Conservation (phyloP, 2,113 vertebrate genomes). For the Aldabrachelys gigantea region DNA sequence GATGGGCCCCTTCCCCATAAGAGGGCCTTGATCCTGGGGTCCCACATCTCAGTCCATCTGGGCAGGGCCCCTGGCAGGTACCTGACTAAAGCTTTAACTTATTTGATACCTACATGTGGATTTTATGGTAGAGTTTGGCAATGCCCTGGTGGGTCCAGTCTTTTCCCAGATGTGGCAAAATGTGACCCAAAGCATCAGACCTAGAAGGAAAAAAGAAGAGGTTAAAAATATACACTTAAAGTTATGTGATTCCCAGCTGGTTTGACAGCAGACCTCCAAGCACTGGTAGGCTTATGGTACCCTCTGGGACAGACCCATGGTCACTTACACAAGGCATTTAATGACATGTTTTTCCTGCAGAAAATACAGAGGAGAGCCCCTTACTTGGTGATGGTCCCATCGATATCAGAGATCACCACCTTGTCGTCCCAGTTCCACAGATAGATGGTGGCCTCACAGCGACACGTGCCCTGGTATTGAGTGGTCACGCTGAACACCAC, state of each 20-base stretch:
- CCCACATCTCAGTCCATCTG: background rate
- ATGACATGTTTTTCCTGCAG: rapidly evolving
- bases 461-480: slow-evolving; percentile 95
- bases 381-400: slow-evolving; percentile 97
- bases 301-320: background rate
- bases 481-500: slow-evolving; percentile 95
- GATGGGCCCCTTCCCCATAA: background rate
- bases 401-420: slow-evolving; percentile 95
- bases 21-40: background rate
- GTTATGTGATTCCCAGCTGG: background rate
- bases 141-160: slow-evolving; percentile 97
- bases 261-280: rapidly evolving
- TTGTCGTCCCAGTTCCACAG: slow-evolving; percentile 94
- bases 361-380: background rate
- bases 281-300: rapidly evolving
- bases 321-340: background rate
- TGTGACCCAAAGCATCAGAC: slow-evolving; percentile 94
- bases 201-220: slow-evolving; percentile 71
- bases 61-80: background rate
- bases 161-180: slow-evolving; percentile 94
- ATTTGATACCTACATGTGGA: slow-evolving; percentile 85
- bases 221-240: background rate
- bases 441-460: slow-evolving; percentile 93
- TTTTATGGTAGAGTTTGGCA: slow-evolving; percentile 93
- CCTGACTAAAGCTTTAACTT: background rate